These are phyloP conservation scores for Cecropterus lyciades DNA, from an alignment of 1,140 invertebrate species.

Conservation along the genomic window DNA sequence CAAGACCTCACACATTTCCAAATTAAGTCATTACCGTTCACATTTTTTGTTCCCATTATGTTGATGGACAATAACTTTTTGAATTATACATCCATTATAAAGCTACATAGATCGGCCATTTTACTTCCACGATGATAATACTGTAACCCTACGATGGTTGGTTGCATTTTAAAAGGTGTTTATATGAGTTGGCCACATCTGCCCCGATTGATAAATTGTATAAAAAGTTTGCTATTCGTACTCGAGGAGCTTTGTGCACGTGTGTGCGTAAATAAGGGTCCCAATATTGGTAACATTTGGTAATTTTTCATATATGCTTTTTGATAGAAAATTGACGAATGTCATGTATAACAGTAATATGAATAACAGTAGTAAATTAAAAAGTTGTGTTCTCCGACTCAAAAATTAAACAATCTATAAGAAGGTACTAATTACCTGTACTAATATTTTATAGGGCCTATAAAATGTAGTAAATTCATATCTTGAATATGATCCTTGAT, in stretches of 20 bases:
- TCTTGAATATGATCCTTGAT: no score
- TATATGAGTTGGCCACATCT: constrained; percentile 73
- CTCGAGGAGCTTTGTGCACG: constrained; percentile 44
- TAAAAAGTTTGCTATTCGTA: constrained; percentile 66
- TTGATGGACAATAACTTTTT: constrained; percentile 11
- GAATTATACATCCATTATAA: no score
- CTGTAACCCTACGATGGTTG: constrained; percentile 72
- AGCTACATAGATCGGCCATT: constrained; percentile 48
- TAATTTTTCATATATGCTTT: constrained; percentile 35
- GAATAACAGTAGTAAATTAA: no score
- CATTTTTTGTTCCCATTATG: constrained; percentile 22
- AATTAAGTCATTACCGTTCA: constrained; percentile 17
- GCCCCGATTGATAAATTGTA: constrained; percentile 78
- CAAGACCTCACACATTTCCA: background rate
- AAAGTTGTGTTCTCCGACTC: no score
- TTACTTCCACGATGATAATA: constrained; percentile 72
- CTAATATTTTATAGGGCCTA: no score
- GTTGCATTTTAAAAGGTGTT: constrained; percentile 75
- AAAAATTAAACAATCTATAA: no score
- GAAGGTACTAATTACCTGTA: no score
- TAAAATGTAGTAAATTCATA: no score
- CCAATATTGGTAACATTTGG: constrained; percentile 36
- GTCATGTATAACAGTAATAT: no score
- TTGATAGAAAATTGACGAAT: background rate
- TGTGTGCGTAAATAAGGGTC: constrained; percentile 54